Conservation (phyloP, 2,113 vertebrate species). For the Pygoscelis antarcticus region DNA sequence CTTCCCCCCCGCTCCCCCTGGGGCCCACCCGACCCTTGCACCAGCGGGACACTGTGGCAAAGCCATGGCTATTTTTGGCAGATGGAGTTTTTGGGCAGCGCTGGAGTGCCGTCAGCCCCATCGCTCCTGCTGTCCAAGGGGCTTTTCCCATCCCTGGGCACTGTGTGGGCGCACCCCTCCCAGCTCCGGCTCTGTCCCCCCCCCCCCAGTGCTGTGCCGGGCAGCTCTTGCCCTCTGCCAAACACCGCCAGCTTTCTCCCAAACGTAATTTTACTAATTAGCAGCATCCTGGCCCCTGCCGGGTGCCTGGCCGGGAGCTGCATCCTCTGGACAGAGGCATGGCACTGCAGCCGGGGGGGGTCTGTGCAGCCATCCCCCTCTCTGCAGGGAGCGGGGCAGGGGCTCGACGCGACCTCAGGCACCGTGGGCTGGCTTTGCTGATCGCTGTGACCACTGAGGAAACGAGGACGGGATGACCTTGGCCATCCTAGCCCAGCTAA, state of each 20-base stretch:
- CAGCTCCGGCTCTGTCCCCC: not conserved
- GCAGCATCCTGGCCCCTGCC: rapidly evolving
- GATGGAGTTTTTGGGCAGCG: not conserved
- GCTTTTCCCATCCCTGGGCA: not conserved
- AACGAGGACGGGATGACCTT: rapidly evolving
- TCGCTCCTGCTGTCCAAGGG: not conserved
- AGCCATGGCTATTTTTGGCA: not conserved
- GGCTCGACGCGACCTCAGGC: rapidly evolving
- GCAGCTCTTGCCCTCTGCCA: too few species aligned
- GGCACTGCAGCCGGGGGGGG: not conserved
- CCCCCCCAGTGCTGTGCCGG: rapidly evolving
- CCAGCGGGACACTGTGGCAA: not conserved
- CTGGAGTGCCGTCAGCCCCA: rapidly evolving
- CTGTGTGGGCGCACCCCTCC: not conserved
- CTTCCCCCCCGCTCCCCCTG: rapidly evolving
- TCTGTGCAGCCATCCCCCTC: not conserved
- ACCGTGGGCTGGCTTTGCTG: not conserved
- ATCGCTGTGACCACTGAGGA: not conserved
- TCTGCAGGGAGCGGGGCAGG: rapidly evolving
- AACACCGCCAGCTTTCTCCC: not conserved
- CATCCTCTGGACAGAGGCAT: not conserved
- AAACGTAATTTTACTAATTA: not conserved
- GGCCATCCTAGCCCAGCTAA: not conserved
- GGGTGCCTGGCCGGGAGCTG: not conserved
- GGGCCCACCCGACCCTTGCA: not conserved